phyloP scores from a whole-genome alignment of 2,888 invertebrate species.

The Pollenia angustigena region DNA sequence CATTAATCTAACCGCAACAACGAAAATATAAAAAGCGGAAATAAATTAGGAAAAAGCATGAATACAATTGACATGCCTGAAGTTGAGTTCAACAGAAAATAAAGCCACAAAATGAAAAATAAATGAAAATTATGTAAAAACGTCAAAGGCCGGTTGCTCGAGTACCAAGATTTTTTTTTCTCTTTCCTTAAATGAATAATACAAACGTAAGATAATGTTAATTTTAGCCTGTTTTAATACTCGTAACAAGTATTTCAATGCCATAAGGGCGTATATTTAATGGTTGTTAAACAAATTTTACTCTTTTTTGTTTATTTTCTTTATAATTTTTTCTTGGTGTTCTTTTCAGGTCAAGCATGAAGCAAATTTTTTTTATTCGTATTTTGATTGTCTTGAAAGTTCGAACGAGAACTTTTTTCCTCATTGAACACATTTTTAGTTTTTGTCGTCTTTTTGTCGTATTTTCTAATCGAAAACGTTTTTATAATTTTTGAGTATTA shows the following conservation, averaged over 20 bases:
- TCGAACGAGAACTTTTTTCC: no score
- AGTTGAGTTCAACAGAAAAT: neutral
- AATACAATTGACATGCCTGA: slow-evolving; percentile 49
- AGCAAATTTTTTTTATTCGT: slow-evolving; percentile 25
- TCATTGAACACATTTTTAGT: slow-evolving; percentile 9
- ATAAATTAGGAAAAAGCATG: slow-evolving; percentile 33
- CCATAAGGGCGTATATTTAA: slow-evolving; percentile 56
- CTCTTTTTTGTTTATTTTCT: slow-evolving; percentile 8
- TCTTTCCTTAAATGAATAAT: neutral
- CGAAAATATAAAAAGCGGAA: slow-evolving; percentile 22
- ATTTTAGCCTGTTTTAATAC: slow-evolving; percentile 43
- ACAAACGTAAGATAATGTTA: slow-evolving; percentile 41
- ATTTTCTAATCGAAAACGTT: slow-evolving; percentile 66
- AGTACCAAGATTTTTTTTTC: neutral
- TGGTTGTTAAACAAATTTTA: no score
- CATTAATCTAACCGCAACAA: slow-evolving; percentile 26
- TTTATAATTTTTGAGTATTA: slow-evolving; percentile 62
- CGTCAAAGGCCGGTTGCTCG: neutral
- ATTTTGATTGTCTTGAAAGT: no score
- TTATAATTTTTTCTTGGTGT: neutral
- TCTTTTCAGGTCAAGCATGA: slow-evolving; percentile 12
- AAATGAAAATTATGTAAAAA: slow-evolving; percentile 2
- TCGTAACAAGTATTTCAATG: slow-evolving; percentile 48
- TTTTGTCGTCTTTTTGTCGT: no score
- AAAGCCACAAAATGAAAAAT: neutral